Percentiles rank a stretch among this genome's conserved stretches.
These are phyloP conservation scores for Forficula auricularia DNA, from an alignment of 1,140 invertebrate species.

Conservation along the genomic window DNA sequence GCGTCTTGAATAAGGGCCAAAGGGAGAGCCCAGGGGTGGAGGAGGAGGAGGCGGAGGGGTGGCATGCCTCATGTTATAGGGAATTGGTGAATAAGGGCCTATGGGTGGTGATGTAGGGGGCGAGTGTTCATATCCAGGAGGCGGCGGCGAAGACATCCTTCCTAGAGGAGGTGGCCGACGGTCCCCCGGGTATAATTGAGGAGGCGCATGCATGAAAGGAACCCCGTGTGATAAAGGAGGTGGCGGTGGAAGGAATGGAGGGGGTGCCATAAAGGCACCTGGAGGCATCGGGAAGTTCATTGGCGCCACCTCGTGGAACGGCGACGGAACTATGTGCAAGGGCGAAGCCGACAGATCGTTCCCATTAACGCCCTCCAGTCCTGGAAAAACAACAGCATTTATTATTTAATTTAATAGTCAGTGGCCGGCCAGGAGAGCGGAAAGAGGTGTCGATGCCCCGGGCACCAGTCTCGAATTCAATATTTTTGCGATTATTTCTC, in stretches of 20 bases:
- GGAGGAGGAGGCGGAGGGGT: too few relatives aligned
- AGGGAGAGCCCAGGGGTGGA: too few relatives aligned
- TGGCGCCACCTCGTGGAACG: conserved; percentile 7
- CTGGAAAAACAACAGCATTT: conserved; percentile 6
- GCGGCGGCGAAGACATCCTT: conserved; percentile 40
- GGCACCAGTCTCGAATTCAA: too few relatives aligned
- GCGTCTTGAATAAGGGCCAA: too few relatives aligned
- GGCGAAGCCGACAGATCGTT: conserved; percentile 19
- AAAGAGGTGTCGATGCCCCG: too few relatives aligned
- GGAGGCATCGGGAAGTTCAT: conserved; percentile 7
- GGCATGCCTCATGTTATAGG: not conserved
- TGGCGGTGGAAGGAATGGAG: conserved; percentile 20
- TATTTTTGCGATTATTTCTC: too few relatives aligned
- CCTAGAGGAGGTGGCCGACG: conserved; percentile 41
- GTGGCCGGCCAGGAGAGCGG: too few relatives aligned
- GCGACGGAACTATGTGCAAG: conserved; percentile 24
- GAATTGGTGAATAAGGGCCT: not conserved
- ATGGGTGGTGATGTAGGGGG: conserved; percentile 10
- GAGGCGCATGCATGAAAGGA: conserved; percentile 25
- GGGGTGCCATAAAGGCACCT: conserved; percentile 19
- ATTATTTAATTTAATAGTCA: too few relatives aligned
- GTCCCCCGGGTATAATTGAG: conserved; percentile 31
- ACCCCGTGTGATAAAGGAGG: conserved; percentile 13
- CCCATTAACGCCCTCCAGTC: conserved; percentile 20
- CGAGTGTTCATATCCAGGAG: conserved; percentile 10